Percentiles rank a stretch among this genome's conserved stretches.
These are phyloP conservation scores for Octodonta nipae DNA, from an alignment of 2,888 invertebrate genomes.

Conservation along the genomic window DNA sequence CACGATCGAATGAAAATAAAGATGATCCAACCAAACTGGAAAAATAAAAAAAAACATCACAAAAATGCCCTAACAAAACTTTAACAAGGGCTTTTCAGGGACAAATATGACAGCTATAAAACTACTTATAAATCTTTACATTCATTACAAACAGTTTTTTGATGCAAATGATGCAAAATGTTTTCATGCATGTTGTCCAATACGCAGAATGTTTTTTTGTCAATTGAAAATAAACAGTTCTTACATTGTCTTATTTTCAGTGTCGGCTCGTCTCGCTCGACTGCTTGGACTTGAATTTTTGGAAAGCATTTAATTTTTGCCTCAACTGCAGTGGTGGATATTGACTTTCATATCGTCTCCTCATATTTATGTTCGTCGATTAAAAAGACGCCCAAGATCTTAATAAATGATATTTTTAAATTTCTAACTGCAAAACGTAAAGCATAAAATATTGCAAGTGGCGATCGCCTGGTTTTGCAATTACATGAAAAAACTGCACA, in stretches of 20 bases:
- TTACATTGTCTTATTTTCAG: neutral
- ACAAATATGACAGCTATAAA: neutral
- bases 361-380: neutral
- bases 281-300: slow-evolving; percentile 1
- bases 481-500: neutral
- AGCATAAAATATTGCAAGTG: neutral
- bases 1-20: neutral
- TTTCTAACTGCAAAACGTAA: neutral
- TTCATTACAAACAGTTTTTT: neutral
- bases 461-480: neutral
- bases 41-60: slow-evolving; percentile 3
- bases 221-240: neutral
- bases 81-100: slow-evolving; percentile 1
- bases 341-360: neutral
- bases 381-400: neutral
- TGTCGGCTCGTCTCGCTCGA: slow-evolving; percentile 1
- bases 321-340: neutral
- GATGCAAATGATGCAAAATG: neutral
- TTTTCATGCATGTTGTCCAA: neutral
- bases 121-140: too few species aligned
- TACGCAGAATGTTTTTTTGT: neutral
- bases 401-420: neutral
- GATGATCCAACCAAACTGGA: neutral
- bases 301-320: slow-evolving; percentile 1
- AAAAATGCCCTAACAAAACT: neutral